These are phyloP conservation scores for Hoplodrina ambigua DNA, from an alignment of 2,888 invertebrate genomes.

Conservation along the genomic window DNA sequence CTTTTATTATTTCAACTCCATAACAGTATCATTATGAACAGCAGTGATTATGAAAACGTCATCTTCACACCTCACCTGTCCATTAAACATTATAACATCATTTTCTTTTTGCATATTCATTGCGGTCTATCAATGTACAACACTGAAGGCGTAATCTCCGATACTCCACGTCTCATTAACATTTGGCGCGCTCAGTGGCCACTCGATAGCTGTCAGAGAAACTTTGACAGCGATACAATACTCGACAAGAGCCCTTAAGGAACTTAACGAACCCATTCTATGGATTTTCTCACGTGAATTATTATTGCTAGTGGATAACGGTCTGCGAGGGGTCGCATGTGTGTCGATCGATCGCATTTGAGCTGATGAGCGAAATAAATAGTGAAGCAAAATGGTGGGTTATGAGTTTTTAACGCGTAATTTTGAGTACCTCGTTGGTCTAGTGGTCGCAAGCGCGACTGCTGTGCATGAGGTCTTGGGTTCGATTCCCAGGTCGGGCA, in stretches of 20 bases:
- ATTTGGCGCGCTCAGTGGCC: slow-evolving; percentile 73
- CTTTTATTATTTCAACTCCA: slow-evolving; percentile 3
- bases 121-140: slow-evolving; percentile 64
- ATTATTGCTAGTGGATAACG: slow-evolving; percentile 67
- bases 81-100: slow-evolving; percentile 54
- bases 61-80: slow-evolving; percentile 51
- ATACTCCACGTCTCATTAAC: slow-evolving; percentile 68
- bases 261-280: slow-evolving; percentile 89
- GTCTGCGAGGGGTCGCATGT: slow-evolving; percentile 57
- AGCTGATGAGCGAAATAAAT: slow-evolving; percentile 46
- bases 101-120: slow-evolving; percentile 66
- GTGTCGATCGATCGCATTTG: slow-evolving; percentile 55
- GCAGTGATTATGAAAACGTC: slow-evolving; percentile 26
- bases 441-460: no score
- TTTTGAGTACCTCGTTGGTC: no score
- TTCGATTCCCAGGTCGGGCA: no score
- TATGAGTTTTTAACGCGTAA: slow-evolving; percentile 19
- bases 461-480: no score
- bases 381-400: slow-evolving; percentile 1
- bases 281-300: slow-evolving; percentile 88
- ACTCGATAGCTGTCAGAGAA: slow-evolving; percentile 77
- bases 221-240: slow-evolving; percentile 83
- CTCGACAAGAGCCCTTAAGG: slow-evolving; percentile 80
- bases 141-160: slow-evolving; percentile 54
- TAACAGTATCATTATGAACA: slow-evolving; percentile 9